phyloP scores from a whole-genome alignment of 2,888 invertebrate genomes.

The Erpobdella octoculata region DNA sequence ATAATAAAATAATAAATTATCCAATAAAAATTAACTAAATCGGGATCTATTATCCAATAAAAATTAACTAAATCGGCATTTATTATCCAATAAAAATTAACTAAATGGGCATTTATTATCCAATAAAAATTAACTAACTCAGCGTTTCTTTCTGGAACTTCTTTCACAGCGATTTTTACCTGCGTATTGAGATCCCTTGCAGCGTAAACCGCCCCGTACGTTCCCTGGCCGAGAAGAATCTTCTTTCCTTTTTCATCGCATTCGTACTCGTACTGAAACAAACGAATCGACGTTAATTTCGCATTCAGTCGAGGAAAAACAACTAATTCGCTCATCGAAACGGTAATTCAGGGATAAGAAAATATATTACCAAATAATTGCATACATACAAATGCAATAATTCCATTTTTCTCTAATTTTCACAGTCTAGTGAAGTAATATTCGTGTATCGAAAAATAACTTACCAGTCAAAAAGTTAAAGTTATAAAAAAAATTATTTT shows the following conservation, averaged over 20 bases:
- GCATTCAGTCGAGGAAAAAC: too few species aligned
- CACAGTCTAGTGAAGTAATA: too few species aligned
- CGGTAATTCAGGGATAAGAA: too few species aligned
- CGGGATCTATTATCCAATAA: not conserved
- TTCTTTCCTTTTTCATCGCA: conserved; percentile 78
- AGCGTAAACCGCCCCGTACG: conserved; percentile 88
- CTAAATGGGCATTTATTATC: conserved; percentile 64
- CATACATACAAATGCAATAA: too few species aligned
- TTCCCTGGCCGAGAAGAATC: conserved; percentile 82
- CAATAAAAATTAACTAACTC: conserved; percentile 57
- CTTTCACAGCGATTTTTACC: conserved; percentile 90
- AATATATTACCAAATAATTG: too few species aligned
- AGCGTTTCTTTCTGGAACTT: conserved; percentile 88
- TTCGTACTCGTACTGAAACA: conserved; percentile 79
- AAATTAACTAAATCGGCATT: not conserved
- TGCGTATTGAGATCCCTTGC: conserved; percentile 87
- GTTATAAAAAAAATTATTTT: too few species aligned
- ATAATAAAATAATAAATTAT: not conserved
- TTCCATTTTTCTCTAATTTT: too few species aligned
- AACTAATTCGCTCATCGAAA: too few species aligned
- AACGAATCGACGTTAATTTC: too few species aligned
- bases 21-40: not conserved
- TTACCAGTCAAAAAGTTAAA: too few species aligned
- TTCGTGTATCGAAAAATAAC: too few species aligned
- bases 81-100: conserved; percentile 21